These are phyloP conservation scores for Beaufortia kweichowensis DNA, from an alignment of 2,113 vertebrate species.

Conservation along the genomic window DNA sequence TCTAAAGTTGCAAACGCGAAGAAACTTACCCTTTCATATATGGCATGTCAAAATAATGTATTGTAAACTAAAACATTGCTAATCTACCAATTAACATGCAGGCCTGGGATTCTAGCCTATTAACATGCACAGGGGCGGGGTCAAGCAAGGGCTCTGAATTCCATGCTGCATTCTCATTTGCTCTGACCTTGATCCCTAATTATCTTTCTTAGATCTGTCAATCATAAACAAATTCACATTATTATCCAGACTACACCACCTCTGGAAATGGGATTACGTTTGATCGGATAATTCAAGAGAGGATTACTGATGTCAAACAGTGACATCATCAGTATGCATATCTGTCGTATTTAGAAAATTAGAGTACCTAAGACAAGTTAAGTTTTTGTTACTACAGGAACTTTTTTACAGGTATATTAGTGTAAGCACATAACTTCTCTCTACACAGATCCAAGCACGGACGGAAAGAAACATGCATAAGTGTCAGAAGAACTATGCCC, in stretches of 20 bases:
- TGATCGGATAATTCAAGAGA: constrained; percentile 6
- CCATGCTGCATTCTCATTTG: constrained; percentile 35
- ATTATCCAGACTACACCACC: constrained; percentile 14
- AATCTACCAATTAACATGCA: constrained; percentile 45
- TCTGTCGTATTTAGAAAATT: background rate
- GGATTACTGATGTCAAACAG: constrained; percentile 12
- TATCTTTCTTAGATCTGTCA: constrained; percentile 11
- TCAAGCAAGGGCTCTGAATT: constrained; percentile 4
- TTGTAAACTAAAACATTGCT: background rate
- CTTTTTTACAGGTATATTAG: background rate
- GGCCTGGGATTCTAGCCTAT: background rate
- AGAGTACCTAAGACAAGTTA: background rate
- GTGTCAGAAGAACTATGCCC: background rate
- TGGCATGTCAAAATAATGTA: background rate
- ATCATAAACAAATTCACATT: constrained; percentile 11
- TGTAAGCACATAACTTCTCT: no score
- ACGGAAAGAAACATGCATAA: background rate
- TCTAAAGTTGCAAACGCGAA: background rate
- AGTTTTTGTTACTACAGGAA: background rate
- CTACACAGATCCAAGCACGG: background rate
- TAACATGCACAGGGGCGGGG: constrained; percentile 33
- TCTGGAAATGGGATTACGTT: constrained; percentile 29
- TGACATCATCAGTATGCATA: constrained; percentile 15
- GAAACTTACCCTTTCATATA: background rate
- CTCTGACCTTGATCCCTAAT: constrained; percentile 21